These are phyloP conservation scores for Hanleya hanleyi DNA, from an alignment of 2,888 invertebrate species.

Conservation along the genomic window DNA sequence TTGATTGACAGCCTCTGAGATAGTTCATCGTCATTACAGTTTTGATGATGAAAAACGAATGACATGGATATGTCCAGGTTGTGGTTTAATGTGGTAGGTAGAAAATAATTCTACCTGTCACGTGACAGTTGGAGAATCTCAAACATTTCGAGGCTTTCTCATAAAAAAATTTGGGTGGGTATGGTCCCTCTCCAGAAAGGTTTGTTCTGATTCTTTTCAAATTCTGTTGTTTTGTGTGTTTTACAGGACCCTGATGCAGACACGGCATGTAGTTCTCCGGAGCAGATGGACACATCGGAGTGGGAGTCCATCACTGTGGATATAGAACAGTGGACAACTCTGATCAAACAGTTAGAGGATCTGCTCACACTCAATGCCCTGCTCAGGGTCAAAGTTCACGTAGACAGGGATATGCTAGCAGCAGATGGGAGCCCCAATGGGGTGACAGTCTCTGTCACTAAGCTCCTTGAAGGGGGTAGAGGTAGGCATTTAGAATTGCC, in stretches of 20 bases:
- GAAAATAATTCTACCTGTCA: no score
- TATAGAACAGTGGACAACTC: constrained; percentile 88
- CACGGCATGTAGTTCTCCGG: constrained; percentile 46
- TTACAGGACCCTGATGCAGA: constrained; percentile 64
- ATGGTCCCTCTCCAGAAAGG: no score
- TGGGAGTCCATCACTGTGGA: constrained; percentile 92
- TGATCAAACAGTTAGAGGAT: constrained; percentile 92
- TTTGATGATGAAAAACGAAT: no score
- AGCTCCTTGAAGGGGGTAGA: constrained; percentile 73
- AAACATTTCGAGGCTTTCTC: no score
- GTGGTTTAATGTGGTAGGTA: no score
- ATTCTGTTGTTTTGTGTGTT: no score
- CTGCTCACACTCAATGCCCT: constrained; percentile 79
- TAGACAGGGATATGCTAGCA: constrained; percentile 17
- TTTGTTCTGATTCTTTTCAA: no score
- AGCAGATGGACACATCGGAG: constrained; percentile 68
- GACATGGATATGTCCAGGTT: no score
- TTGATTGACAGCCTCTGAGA: no score
- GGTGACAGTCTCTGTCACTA: constrained; percentile 65
- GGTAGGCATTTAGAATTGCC: constrained; percentile 52
- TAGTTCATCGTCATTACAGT: no score
- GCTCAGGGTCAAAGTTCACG: constrained; percentile 46
- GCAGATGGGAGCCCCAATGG: constrained; percentile 34
- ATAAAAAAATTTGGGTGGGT: no score
- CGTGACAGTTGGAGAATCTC: no score